Evolutionary conservation across 2,888 invertebrate species (phyloP), one percentile per base, ranked within the genome.

Genomic region (Neoascia interrupta): DNA sequence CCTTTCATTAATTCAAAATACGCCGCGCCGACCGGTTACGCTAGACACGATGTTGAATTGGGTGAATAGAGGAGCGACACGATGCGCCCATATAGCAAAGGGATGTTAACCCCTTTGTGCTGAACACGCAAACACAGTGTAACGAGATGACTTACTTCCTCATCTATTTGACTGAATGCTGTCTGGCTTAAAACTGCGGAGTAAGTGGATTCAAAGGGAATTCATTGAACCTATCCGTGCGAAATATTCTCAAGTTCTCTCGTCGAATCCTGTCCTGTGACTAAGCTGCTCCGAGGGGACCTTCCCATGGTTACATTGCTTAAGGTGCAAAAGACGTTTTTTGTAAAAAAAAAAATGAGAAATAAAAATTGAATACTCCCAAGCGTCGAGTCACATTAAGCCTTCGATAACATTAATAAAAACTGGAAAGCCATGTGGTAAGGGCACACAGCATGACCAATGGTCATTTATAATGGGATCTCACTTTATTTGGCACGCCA

Each of bases 401-500:
- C 36, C 15, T 18, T 39, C 15, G 41, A 41, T 41, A 13, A 63
- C 6, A 51, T 28, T 11, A n/a, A n/a, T n/a, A n/a, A n/a, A n/a
- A n/a, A n/a, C n/a, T n/a, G n/a, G n/a, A n/a, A n/a, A n/a, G n/a
- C n/a, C n/a, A n/a, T n/a, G n/a, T n/a, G n/a, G n/a, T n/a, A n/a
- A n/a, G n/a, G 31, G 15, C 21, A 18, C 19, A 15, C 31, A 18
- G 36, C 36, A 51, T 43, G 61, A 34, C 68, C 53, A 36, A 26
- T 68, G 58, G 53, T 36, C 74, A 74, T 74, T 74, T 68, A 60
- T 74, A 34, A 60, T 36, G 41, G 41, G 61, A 68, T 68, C 61
- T 56, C 43, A 36, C 39, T 43, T 73, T 51, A 66, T 53, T 58
- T 28, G 45, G 47, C 60, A 47, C 68, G 15, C 74, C 61, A 49